Percentiles rank a stretch among this genome's conserved stretches.
These are phyloP conservation scores for Mesaphorura yosii DNA, from an alignment of 1,140 invertebrate species.

Conservation along the genomic window DNA sequence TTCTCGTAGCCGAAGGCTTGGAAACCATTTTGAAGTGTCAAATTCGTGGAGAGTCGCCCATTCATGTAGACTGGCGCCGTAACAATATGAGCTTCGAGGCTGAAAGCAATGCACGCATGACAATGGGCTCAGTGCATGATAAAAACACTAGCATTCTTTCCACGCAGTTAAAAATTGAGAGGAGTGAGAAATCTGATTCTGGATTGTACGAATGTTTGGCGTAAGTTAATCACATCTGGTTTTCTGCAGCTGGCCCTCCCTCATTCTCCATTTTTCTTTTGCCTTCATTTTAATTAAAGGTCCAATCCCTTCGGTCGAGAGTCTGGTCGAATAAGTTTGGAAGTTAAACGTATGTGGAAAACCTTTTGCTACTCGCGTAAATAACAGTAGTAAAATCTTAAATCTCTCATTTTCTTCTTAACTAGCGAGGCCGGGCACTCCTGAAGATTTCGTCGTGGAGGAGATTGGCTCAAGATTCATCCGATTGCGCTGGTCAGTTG, in stretches of 20 bases:
- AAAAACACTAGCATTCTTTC: slow-evolving; percentile 12
- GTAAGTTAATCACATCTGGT: too few relatives aligned
- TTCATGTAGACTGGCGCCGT: slow-evolving; percentile 23
- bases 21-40: slow-evolving; percentile 19
- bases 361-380: neutral
- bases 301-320: slow-evolving; percentile 30
- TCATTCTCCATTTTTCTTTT: too few relatives aligned
- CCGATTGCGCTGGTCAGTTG: slow-evolving; percentile 22
- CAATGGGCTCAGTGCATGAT: slow-evolving; percentile 8
- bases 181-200: slow-evolving; percentile 12
- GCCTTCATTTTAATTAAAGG: too few relatives aligned
- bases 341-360: slow-evolving; percentile 28
- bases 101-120: slow-evolving; percentile 9
- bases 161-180: slow-evolving; percentile 22
- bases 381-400: neutral
- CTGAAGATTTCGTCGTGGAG: slow-evolving; percentile 26
- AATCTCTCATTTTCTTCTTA: too few relatives aligned
- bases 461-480: slow-evolving; percentile 29
- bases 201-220: slow-evolving; percentile 30
- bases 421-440: slow-evolving; percentile 24
- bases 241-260: too few relatives aligned
- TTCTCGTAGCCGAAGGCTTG: slow-evolving; percentile 28
- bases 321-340: slow-evolving; percentile 27
- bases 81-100: slow-evolving; percentile 1
- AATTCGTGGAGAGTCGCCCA: slow-evolving; percentile 22